Conservation (phyloP, 2,888 invertebrate genomes). For the Ochropacha duplaris region DNA sequence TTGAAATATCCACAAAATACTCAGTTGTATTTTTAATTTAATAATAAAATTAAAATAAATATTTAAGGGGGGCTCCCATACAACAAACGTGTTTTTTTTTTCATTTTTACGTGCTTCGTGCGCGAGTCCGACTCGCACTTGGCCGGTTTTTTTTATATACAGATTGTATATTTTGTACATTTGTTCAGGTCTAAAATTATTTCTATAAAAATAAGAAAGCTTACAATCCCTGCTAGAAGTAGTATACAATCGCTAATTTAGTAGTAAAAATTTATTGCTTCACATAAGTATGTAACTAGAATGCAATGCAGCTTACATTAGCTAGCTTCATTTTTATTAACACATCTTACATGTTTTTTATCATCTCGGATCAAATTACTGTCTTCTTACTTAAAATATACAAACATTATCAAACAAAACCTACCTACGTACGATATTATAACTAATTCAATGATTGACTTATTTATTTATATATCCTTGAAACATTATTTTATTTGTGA, state of each 20-base stretch:
- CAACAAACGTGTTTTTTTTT: too few species aligned
- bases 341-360: neutral
- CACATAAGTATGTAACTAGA: neutral
- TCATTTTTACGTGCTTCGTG: too few species aligned
- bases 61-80: too few species aligned
- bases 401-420: too few species aligned
- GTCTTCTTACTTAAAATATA: too few species aligned
- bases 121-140: too few species aligned
- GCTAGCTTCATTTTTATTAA: neutral
- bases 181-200: neutral
- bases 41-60: too few species aligned
- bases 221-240: neutral
- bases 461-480: too few species aligned
- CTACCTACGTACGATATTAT: too few species aligned
- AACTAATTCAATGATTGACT: too few species aligned
- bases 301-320: neutral
- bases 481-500: neutral
- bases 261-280: neutral
- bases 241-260: neutral
- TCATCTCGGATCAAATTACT: neutral
- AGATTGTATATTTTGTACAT: neutral
- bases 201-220: neutral
- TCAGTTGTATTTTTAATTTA: too few species aligned
- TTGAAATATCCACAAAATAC: too few species aligned
- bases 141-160: neutral